Evolutionary conservation across 1,140 invertebrate genomes (phyloP), one percentile per base, ranked within the genome.

Genomic region (Drosophila miranda): DNA sequence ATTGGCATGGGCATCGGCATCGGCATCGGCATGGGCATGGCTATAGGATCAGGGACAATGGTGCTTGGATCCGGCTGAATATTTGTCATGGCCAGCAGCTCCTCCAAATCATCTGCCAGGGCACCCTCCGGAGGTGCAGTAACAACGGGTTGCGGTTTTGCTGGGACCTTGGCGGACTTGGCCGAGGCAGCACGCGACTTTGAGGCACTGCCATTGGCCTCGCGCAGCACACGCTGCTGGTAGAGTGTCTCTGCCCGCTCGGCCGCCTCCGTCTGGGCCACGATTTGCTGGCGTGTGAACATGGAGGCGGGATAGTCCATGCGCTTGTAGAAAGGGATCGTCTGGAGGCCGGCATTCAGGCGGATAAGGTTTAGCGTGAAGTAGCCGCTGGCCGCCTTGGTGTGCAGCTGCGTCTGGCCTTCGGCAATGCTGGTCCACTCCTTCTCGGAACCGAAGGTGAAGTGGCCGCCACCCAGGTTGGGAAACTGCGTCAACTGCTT

Each of bases 271-370:
- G 84, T 80, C 48, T 90, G 90, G 3, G 61, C 61, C 0, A 57
- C 14, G 3, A 90, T 55, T 51, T 90, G 81, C 2, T 73, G 63
- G 16, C 74, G 74, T 0, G 77, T 88, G 44, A 90, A 90, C 80
- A 89, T 63, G 1, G 49, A 46, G 0, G 77, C 53, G 0, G 79
- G 23, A 63, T 89, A 90, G 42, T 90, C 89, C 89, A 90, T 90
- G 23, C 89, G 89, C 53, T 90, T 90, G 66, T 90, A 83, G 23
- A 90, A 90, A 0, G 89, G 89, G 26, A 90, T 90, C 6, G 89
- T 90, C 49, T 89, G 80, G 6, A 90, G 58, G 6, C 89, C 89
- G 3, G 58, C 64, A 42, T 80, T 89, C 0, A 90, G 55, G 1
- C 87, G 51, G 6, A 69, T 67, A 0, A 90, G 58, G 72, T 90